These are phyloP conservation scores for Stenoptilia bipunctidactyla DNA, from an alignment of 2,888 invertebrate species.

Conservation along the genomic window DNA sequence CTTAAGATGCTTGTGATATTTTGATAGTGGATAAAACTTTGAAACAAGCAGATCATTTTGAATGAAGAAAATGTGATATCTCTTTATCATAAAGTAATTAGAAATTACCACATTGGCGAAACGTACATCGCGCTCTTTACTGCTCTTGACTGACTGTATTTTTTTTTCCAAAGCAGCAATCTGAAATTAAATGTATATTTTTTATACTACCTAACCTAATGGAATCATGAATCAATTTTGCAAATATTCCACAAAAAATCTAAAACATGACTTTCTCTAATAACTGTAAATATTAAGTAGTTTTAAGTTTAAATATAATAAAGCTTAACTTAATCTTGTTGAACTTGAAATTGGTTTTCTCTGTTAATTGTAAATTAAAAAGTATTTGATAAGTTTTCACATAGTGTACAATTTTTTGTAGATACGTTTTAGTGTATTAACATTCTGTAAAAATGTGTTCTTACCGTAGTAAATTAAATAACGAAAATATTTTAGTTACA, in stretches of 20 bases:
- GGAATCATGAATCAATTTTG: no score
- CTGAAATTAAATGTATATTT: no score
- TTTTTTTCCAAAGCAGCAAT: no score
- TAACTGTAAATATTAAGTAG: slow-evolving; percentile 54
- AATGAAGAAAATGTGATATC: no score
- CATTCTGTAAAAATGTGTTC: slow-evolving; percentile 73
- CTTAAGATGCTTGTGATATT: slow-evolving; percentile 46
- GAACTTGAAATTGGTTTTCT: slow-evolving; percentile 62
- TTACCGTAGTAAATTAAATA: slow-evolving; percentile 72
- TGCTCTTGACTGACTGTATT: no score
- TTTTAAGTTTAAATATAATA: slow-evolving; percentile 32
- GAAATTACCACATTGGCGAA: no score
- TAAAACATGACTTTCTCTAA: slow-evolving; percentile 49
- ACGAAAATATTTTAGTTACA: slow-evolving; percentile 72
- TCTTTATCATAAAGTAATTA: no score
- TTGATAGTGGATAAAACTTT: slow-evolving; percentile 15
- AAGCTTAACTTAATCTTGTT: slow-evolving; percentile 65
- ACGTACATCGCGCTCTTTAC: no score
- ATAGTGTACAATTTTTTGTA: slow-evolving; percentile 70
- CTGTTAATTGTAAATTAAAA: slow-evolving; percentile 67
- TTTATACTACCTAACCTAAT: no score
- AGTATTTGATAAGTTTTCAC: slow-evolving; percentile 59
- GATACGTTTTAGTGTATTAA: slow-evolving; percentile 66
- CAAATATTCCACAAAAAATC: not conserved
- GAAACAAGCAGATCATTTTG: no score